A percentile compares a stretch with the other conserved stretches of the same genome.
Evolutionary conservation across 2,888 invertebrate genomes (phyloP).

Genomic region (Troides oblongomaculatus): DNA sequence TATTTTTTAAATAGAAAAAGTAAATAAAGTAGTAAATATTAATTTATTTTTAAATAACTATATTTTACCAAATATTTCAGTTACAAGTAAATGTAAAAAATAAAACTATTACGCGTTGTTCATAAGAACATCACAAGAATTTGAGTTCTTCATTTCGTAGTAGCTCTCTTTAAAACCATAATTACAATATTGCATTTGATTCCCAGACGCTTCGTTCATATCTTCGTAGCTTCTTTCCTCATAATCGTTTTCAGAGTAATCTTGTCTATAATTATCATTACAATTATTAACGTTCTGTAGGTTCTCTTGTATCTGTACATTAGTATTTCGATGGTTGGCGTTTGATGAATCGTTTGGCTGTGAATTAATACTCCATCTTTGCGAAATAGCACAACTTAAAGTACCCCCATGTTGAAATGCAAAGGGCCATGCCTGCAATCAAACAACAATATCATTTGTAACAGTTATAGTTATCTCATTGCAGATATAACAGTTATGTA

Average conservation of each 20-base stretch:
- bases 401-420: slow-evolving; percentile 84
- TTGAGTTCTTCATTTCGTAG: slow-evolving; percentile 61
- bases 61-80: slow-evolving; percentile 1
- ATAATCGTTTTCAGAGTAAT: slow-evolving; percentile 67
- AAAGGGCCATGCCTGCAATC: slow-evolving; percentile 89
- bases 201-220: slow-evolving; percentile 45
- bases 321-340: slow-evolving; percentile 36
- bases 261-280: slow-evolving; percentile 51
- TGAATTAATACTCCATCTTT: slow-evolving; percentile 64
- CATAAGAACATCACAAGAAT: slow-evolving; percentile 58
- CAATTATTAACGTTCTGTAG: slow-evolving; percentile 36
- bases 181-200: slow-evolving; percentile 60
- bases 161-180: slow-evolving; percentile 70
- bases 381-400: slow-evolving; percentile 69
- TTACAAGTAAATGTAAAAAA: slow-evolving; percentile 28
- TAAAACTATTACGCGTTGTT: slow-evolving; percentile 47
- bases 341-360: slow-evolving; percentile 42
- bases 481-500: not conserved
- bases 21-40: slow-evolving; percentile 18
- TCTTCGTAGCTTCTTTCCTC: slow-evolving; percentile 66
- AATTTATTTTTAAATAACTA: slow-evolving; percentile 14
- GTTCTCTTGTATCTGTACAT: slow-evolving; percentile 37
- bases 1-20: slow-evolving; percentile 26
- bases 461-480: not conserved
- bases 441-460: not conserved